A percentile compares a stretch with the other conserved stretches of the same genome.
These are phyloP conservation scores for Scaptomyza cyrtandrae DNA, from an alignment of 2,888 invertebrate genomes.

Conservation along the genomic window DNA sequence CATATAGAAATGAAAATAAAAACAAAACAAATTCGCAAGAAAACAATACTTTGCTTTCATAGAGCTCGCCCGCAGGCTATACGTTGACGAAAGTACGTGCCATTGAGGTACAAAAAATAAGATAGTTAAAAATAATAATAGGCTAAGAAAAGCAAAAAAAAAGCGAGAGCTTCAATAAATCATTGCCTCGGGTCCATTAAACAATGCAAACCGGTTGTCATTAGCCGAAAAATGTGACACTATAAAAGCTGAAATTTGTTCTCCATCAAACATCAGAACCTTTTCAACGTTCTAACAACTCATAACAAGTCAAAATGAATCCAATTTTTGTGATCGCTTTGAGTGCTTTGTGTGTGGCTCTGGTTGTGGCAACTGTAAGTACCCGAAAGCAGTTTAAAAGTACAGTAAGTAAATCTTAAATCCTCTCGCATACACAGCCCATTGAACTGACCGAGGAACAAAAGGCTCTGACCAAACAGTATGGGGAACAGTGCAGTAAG, in stretches of 20 bases:
- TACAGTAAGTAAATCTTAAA: neutral
- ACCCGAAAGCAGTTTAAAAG: neutral
- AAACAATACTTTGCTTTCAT: constrained; percentile 46
- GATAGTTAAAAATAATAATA: constrained; percentile 18
- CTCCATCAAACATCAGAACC: constrained; percentile 54
- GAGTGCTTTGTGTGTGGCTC: constrained; percentile 58
- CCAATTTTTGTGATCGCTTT: constrained; percentile 63
- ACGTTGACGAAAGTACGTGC: constrained; percentile 65
- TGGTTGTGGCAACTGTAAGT: constrained; percentile 68
- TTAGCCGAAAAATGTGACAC: constrained; percentile 6
- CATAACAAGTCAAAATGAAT: constrained; percentile 64
- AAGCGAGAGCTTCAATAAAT: constrained; percentile 45
- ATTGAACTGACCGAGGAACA: constrained; percentile 70
- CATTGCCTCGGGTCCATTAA: constrained; percentile 52
- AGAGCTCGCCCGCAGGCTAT: constrained; percentile 44
- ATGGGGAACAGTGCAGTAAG: constrained; percentile 63
- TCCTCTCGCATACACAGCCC: constrained; percentile 48
- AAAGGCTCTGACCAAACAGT: constrained; percentile 60
- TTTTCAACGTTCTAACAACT: constrained; percentile 56
- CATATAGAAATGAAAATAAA: constrained; percentile 5
- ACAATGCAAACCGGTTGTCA: constrained; percentile 64
- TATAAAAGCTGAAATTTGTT: constrained; percentile 60
- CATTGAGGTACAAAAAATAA: constrained; percentile 16
- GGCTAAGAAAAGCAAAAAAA: constrained; percentile 17
- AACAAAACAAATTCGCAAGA: constrained; percentile 2